Evolutionary conservation across 2,113 vertebrate genomes (phyloP), one percentile per base, ranked within the genome.

Genomic region (Halichoerus grypus): DNA sequence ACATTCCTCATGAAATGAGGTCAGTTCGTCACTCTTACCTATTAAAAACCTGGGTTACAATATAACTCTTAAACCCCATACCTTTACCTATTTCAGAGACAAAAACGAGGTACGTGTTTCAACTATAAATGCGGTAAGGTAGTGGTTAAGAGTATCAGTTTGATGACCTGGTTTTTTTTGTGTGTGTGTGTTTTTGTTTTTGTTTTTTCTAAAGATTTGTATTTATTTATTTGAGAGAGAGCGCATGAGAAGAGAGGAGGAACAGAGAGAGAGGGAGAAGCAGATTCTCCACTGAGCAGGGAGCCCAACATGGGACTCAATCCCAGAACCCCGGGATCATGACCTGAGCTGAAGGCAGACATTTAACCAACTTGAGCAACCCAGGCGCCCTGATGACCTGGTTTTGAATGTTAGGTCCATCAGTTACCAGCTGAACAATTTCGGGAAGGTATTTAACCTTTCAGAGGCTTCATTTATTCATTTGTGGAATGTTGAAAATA

Each of bases 361-460:
- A 46, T 46, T 46, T 46, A 46, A 46, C 46, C 46, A 46, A 46
- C 46, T 9, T 46, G 46, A 46, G 46, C 46, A 46, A 46, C 8
- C 46, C 46, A 46, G 46, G 46, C 46, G 8, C 46, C 46, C 46
- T 84, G 22, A 84, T 61, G 33, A 69, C 19, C 10, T 81, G 33
- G 5, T 80, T 94, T 96, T 90, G 59, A 87, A 87, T 95, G 36
- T 82, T 87, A 91, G 26, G 13, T 71, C 33, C 22, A 80, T 76
- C 33, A 85, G 36, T 80, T 49, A 84, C 16, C 18, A 79, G 36
- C 1, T 74, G 33, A 84, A 63, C 76, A 46, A 59, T 16, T 79
- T 55, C 2, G 21, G 63, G 12, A 74, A 80, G 5, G 8, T 55
- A 49, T 88, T 91, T 83, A 93, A 82, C 42, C 31, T 88, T 51